Evolutionary conservation across 2,113 vertebrate species (phyloP).

Genomic region (Oreocharis arfaki): DNA sequence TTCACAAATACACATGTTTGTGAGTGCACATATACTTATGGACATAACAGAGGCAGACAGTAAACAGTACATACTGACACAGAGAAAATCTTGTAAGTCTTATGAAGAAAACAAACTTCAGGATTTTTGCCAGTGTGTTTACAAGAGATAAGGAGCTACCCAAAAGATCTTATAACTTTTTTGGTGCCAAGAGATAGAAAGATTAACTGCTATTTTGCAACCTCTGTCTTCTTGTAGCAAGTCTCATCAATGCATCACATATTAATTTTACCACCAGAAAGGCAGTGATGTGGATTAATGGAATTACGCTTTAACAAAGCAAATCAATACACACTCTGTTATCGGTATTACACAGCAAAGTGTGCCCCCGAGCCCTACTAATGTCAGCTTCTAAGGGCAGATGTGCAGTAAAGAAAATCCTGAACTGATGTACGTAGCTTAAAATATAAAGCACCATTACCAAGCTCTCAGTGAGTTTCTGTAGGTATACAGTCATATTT

Average conservation of each 20-base stretch:
- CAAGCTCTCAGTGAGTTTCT: not conserved
- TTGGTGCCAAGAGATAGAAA: not conserved
- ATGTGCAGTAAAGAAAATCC: not conserved
- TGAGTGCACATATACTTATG: not conserved
- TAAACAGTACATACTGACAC: not conserved
- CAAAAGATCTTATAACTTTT: not conserved
- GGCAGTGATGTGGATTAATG: not conserved
- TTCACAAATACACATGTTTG: not conserved
- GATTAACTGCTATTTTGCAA: not conserved
- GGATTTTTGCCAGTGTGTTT: not conserved
- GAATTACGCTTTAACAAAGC: not conserved
- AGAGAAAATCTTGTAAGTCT: not conserved
- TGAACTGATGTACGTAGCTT: not conserved
- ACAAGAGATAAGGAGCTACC: not conserved
- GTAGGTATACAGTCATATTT: not conserved
- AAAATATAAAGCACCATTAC: not conserved
- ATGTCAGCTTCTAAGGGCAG: not conserved
- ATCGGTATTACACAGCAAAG: not conserved
- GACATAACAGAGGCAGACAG: not conserved
- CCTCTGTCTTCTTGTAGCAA: not conserved
- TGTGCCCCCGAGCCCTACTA: not conserved
- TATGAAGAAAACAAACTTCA: not conserved
- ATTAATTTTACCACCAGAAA: not conserved
- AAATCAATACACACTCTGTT: not conserved
- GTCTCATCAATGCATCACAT: not conserved